Evolutionary conservation across 2,113 vertebrate species (phyloP).

Genomic region (Ailurus styani): DNA sequence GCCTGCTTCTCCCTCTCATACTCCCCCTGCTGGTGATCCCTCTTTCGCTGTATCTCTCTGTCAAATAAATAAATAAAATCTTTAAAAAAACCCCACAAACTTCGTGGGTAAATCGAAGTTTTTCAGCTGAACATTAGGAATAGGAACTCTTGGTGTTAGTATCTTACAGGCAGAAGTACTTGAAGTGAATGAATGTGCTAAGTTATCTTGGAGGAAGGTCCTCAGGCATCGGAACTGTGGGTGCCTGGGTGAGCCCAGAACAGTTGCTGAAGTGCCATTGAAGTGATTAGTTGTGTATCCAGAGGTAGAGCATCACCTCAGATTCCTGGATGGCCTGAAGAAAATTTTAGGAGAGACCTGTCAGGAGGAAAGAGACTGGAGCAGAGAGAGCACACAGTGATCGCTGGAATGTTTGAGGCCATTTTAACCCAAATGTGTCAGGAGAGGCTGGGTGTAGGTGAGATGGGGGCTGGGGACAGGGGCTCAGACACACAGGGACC

Average conservation of each 20-base stretch:
- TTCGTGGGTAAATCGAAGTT: not conserved
- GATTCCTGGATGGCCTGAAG: not conserved
- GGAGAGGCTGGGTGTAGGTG: not conserved
- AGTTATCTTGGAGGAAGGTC: not conserved
- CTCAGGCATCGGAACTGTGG: not conserved
- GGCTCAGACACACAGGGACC: not conserved
- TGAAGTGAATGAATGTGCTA: not conserved
- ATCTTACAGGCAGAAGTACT: not conserved
- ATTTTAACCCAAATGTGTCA: not conserved
- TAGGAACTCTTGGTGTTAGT: not conserved
- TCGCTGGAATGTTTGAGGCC: not conserved
- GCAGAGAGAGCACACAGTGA: not conserved
- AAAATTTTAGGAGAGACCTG: not conserved
- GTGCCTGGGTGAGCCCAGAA: not conserved
- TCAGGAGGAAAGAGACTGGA: not conserved
- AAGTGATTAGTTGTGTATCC: not conserved
- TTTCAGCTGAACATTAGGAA: not conserved
- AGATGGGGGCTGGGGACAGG: not conserved
- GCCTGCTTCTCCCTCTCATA: no score
- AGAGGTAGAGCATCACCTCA: not conserved
- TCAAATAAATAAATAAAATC: no score
- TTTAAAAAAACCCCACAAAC: no score
- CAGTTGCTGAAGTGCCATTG: not conserved
- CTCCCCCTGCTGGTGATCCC: no score
- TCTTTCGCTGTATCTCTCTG: no score